These are phyloP conservation scores for Leucosticte australis DNA, from an alignment of 2,113 vertebrate species.

Conservation along the genomic window DNA sequence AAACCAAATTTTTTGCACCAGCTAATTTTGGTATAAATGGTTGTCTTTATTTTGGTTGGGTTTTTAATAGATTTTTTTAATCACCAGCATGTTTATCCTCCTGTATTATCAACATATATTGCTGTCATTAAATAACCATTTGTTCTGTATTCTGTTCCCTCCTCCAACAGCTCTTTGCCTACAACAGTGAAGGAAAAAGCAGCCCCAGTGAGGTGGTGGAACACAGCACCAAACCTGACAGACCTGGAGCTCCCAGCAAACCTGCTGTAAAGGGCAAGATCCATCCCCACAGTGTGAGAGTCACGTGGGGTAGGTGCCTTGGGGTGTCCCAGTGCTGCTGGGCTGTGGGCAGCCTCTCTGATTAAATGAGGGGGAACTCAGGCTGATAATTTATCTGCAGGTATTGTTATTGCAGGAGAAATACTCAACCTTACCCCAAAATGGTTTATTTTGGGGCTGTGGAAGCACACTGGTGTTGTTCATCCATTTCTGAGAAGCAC, in stretches of 20 bases:
- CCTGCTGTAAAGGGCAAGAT: constrained; percentile 72
- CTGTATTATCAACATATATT: neutral
- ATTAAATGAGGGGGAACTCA: neutral
- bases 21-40: neutral
- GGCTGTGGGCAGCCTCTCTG: neutral
- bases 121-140: neutral
- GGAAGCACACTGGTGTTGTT: rapidly evolving
- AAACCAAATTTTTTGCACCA: neutral
- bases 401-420: neutral
- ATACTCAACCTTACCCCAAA: too few species aligned
- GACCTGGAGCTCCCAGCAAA: constrained; percentile 73
- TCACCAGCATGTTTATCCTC: neutral
- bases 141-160: neutral
- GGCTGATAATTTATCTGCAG: neutral
- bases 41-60: neutral
- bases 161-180: constrained; percentile 73
- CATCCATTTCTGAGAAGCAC: neutral
- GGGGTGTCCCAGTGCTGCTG: neutral
- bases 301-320: constrained; percentile 74
- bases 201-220: constrained; percentile 76
- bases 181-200: constrained; percentile 78
- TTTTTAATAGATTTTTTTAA: neutral
- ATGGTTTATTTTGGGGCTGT: neutral
- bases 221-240: constrained; percentile 76
- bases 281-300: constrained; percentile 71